Base-by-base conservation (phyloP, 2,797 vertebrate species). In the Diplodus puntazzo region DNA sequence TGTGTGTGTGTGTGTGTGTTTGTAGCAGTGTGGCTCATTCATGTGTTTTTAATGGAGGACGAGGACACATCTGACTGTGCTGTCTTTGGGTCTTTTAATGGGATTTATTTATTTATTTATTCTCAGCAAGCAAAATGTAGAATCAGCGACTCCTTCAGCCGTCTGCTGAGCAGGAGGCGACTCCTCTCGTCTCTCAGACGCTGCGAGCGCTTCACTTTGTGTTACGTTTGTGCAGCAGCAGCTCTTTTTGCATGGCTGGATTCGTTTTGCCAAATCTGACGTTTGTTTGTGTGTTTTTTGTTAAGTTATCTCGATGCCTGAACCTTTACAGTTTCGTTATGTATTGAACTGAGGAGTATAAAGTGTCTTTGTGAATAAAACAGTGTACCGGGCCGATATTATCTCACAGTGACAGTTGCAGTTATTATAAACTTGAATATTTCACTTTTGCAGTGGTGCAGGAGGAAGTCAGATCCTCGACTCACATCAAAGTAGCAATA, bases 301-400 rank as follows among this genome's bases (percentile, higher is more conserved):
- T 73, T 20, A 50, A 14, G 3, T 39, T 11, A 43, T 83, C 61
- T 77, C 34, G 42, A 72, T 55, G 77, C 62, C 30, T 86, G 23
- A 53, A 60, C 46, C 21, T 21, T 25, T 25, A 42, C 30, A 73
- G 80, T 80, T 85, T 73, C 75, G 54, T 77, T 68, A 53, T 3
- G 45, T 84, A 0, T 11, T 74, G 39, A 76, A 69, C 25, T 65
- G 4, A 75, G 14, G 42, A 59, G 69, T 72, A 27, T 57, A 52
- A 76, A 46, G 48, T 83, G 81, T 84, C 45, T 63, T 61, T 80
- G 66, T 83, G 73, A 87, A 85, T 85, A 89, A 87, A 75, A 73
- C 58, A 12, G 13, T 48, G 21, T 17, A 27, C 21, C 61, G 65
- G 73, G 66, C 58, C 58, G 20, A 64, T 34, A 21, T 8, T 43